Evolutionary conservation across 1,140 invertebrate species (phyloP).

Genomic region (Camponotus pennsylvanicus): DNA sequence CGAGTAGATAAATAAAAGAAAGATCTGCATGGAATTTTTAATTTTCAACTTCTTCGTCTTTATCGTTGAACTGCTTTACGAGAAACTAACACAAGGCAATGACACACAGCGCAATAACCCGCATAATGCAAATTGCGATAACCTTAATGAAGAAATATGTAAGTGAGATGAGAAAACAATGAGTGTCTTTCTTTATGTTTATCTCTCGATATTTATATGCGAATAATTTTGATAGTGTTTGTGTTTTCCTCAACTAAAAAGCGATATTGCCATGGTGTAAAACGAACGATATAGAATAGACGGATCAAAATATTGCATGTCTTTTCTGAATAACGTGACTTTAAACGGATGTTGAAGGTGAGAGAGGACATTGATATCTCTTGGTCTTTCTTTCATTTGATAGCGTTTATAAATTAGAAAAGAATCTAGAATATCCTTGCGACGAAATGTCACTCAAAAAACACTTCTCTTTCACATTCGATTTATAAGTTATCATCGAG

Average conservation of each 20-base stretch:
- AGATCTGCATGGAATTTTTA: neutral
- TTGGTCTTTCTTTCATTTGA: neutral
- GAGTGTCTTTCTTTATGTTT: neutral
- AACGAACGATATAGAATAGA: neutral
- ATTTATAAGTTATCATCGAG: slow-evolving; percentile 30
- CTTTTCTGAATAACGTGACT: neutral
- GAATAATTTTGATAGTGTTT: neutral
- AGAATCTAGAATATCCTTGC: neutral
- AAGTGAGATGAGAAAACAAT: neutral
- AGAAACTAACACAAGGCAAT: neutral
- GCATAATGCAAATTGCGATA: slow-evolving; percentile 16
- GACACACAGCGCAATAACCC: neutral
- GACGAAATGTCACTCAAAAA: neutral
- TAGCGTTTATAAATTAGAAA: neutral
- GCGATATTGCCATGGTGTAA: neutral
- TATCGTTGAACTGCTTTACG: neutral
- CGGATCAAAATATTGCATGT: neutral
- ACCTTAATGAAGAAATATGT: neutral
- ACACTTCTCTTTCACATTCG: neutral
- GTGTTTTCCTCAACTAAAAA: neutral
- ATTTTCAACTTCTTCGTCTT: neutral
- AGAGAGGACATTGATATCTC: neutral
- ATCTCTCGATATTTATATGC: too few relatives aligned
- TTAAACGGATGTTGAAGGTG: neutral
- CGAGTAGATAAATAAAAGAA: neutral